Evolutionary conservation across 2,113 vertebrate species (phyloP), one percentile per base, ranked within the genome.

Genomic region (Silurus asotus): DNA sequence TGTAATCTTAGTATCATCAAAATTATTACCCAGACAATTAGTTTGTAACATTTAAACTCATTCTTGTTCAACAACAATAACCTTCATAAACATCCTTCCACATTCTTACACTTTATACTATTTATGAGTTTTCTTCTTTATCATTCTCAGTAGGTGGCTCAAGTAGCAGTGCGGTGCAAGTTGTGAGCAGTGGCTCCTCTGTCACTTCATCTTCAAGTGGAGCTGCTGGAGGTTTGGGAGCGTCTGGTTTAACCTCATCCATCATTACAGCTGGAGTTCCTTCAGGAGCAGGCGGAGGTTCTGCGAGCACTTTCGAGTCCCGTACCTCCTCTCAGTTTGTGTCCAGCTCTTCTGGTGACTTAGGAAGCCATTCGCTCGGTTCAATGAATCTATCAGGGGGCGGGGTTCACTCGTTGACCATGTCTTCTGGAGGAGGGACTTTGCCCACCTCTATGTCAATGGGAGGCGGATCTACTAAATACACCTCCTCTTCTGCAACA

Each of bases 101-200:
- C 51, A 11, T 48, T 23, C 48, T 74, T 14, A 64, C 28, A 67
- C 25, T 69, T 65, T 23, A 37, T 37, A 13, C 13, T 37, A 37
- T 20, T 37, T 75, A 9, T 11, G 23, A 17, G 4, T 51, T 49
- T 23, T 74, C 9, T n/a, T n/a, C 48, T 10, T 65, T 61, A 88
- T 84, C 83, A 56, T 86, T 84, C 51, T 89, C 84, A 23, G 56
- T 79, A 81, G 89, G 86, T 84, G 84, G 72, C 62, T 86, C 74
- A 65, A 83, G 23, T 37, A 81, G 86, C 25, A 81, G 84, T 55
- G 59, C 78, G n/a, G 51, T 74, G 49, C 58, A 48, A 61, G 69
- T 61, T 82, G 79, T 82, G 8, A 79, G 67, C 2, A 19, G 64
- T 45, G 56, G 61, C n/a, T 72, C 64, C 5, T 48, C 7, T 78